Evolutionary conservation across 2,113 vertebrate species (phyloP).

Genomic region (Bubalus kerabau): DNA sequence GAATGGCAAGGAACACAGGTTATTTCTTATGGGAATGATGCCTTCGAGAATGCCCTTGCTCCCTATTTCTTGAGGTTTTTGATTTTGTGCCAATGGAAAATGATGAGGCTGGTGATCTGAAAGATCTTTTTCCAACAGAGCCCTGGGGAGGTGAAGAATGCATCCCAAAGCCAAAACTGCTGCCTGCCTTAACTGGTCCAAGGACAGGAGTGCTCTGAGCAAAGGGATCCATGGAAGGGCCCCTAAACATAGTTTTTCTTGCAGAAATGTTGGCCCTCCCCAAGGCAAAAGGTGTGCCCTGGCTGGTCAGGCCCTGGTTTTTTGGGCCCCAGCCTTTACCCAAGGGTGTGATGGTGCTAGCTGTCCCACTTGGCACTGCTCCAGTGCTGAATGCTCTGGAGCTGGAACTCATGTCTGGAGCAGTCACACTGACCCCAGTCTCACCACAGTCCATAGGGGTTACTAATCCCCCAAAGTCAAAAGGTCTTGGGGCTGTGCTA

Average conservation of each 20-base stretch:
- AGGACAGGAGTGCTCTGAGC: slow-evolving; percentile 79
- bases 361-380: background rate
- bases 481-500: slow-evolving; percentile 75
- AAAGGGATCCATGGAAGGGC: slow-evolving; percentile 78
- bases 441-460: slow-evolving; percentile 61
- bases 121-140: slow-evolving; percentile 75
- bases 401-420: background rate
- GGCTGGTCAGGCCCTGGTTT: background rate
- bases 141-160: slow-evolving; percentile 75
- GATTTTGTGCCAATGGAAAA: slow-evolving; percentile 91
- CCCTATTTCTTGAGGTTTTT: slow-evolving; percentile 79
- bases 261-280: slow-evolving; percentile 68
- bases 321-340: slow-evolving; percentile 73
- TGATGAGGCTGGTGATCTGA: slow-evolving; percentile 77
- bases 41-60: slow-evolving; percentile 87
- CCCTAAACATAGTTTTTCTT: slow-evolving; percentile 83
- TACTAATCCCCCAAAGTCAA: slow-evolving; percentile 80
- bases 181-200: background rate
- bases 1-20: background rate
- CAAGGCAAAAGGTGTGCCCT: slow-evolving; percentile 71
- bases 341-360: slow-evolving; percentile 58
- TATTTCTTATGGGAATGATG: slow-evolving; percentile 91
- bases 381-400: slow-evolving; percentile 74
- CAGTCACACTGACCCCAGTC: background rate
- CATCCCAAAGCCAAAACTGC: slow-evolving; percentile 78